phyloP scores from a whole-genome alignment of 1,140 invertebrate species.

The Heliconius nattereri region DNA sequence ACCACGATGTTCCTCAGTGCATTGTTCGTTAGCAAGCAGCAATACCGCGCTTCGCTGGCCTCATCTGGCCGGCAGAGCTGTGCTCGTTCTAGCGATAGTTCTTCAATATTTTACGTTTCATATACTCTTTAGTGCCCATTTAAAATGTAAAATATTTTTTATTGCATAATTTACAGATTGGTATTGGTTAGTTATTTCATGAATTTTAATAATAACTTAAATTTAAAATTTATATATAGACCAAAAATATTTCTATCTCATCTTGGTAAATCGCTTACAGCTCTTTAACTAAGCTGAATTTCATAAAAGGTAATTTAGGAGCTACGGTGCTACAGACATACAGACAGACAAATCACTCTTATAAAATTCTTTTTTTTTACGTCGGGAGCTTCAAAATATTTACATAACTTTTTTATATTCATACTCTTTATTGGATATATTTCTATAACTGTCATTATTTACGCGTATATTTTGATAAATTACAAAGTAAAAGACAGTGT shows the following conservation, averaged over 20 bases:
- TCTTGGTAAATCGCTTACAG: too few species aligned
- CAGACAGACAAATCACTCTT: too few species aligned
- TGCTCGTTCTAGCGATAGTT: constrained; percentile 16
- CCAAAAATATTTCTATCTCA: too few species aligned
- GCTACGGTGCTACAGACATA: too few species aligned
- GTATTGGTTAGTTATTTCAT: background rate
- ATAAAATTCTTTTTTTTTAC: too few species aligned
- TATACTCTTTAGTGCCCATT: constrained; percentile 3
- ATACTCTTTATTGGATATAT: background rate
- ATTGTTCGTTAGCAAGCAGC: constrained; percentile 20
- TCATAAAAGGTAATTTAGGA: too few species aligned
- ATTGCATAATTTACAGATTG: background rate
- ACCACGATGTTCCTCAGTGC: background rate
- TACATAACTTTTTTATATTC: background rate
- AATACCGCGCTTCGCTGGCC: constrained; percentile 18
- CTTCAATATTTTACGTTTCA: constrained; percentile 28
- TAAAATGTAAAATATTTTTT: background rate
- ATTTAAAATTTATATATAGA: too few species aligned
- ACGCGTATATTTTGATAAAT: background rate
- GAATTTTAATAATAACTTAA: background rate
- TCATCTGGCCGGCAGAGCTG: constrained; percentile 26
- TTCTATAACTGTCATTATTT: background rate
- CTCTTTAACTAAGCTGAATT: too few species aligned
- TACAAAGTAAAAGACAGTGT: background rate
- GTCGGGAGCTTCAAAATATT: background rate